Evolutionary conservation across 2,113 vertebrate species (phyloP).

Genomic region (Albula goreensis): DNA sequence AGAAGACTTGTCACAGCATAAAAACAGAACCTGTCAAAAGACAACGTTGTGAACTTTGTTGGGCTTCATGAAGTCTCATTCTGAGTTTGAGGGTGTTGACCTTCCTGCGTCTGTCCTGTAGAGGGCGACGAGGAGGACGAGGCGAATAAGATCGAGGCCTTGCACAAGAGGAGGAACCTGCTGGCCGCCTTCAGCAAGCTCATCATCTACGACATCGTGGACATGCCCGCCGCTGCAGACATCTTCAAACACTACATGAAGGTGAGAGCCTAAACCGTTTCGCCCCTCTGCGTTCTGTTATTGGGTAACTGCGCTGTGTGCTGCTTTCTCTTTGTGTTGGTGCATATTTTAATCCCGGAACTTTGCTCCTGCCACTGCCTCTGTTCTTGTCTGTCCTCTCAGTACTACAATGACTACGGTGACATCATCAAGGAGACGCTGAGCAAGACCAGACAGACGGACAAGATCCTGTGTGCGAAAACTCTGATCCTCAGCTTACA

Average conservation of each 20-base stretch:
- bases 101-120: conserved; percentile 41
- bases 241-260: conserved; percentile 99
- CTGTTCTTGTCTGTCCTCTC: conserved; percentile 12
- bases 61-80: neutral
- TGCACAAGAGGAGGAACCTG: conserved; percentile 96
- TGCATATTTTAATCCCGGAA: neutral
- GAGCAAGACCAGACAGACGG: conserved; percentile 96
- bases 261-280: conserved; percentile 62
- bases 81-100: neutral
- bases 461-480: conserved; percentile 98
- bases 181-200: conserved; percentile 96
- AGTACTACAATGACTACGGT: conserved; percentile 98
- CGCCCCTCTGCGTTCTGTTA: too few relatives aligned
- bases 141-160: conserved; percentile 98
- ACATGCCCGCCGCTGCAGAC: conserved; percentile 97
- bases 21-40: neutral
- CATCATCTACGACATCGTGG: conserved; percentile 96
- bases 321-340: too few relatives aligned
- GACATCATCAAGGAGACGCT: conserved; percentile 99
- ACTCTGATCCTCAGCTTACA: conserved; percentile 98
- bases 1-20: too few relatives aligned
- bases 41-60: neutral
- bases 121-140: conserved; percentile 98
- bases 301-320: too few relatives aligned
- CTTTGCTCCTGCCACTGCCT: neutral